Conservation (phyloP, 2,113 vertebrate species). For the Pelodiscus sinensis region DNA sequence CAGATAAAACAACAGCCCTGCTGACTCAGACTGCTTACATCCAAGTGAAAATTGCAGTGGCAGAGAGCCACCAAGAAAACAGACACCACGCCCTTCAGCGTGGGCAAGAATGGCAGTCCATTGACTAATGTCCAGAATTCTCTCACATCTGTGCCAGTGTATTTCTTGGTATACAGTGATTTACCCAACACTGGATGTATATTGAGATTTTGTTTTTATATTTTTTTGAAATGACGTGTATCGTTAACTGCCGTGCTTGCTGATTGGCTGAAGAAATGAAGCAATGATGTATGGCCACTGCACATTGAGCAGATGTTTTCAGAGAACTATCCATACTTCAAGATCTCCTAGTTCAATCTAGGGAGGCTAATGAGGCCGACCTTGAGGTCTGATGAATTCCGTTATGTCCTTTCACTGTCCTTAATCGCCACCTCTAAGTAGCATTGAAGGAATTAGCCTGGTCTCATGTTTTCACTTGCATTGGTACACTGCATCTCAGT, state of each 20-base stretch:
- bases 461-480: rapidly evolving
- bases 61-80: rapidly evolving
- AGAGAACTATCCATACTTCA: background rate
- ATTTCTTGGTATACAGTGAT: background rate
- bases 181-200: rapidly evolving
- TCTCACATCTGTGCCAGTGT: rapidly evolving
- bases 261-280: conserved; percentile 10
- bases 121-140: background rate
- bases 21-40: background rate
- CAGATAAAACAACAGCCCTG: background rate
- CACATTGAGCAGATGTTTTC: background rate
- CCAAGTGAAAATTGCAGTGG: background rate
- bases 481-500: background rate
- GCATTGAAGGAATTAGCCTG: rapidly evolving
- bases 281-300: background rate
- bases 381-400: too few relatives aligned
- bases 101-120: background rate
- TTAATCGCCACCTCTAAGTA: background rate
- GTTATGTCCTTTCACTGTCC: background rate
- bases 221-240: conserved; percentile 33
- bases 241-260: conserved; percentile 17
- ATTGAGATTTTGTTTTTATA: background rate
- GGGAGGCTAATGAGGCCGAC: too few relatives aligned
- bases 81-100: background rate
- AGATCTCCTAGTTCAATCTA: background rate